Evolutionary conservation across 2,113 vertebrate species (phyloP).

Genomic region (Brachionichthys hirsutus): DNA sequence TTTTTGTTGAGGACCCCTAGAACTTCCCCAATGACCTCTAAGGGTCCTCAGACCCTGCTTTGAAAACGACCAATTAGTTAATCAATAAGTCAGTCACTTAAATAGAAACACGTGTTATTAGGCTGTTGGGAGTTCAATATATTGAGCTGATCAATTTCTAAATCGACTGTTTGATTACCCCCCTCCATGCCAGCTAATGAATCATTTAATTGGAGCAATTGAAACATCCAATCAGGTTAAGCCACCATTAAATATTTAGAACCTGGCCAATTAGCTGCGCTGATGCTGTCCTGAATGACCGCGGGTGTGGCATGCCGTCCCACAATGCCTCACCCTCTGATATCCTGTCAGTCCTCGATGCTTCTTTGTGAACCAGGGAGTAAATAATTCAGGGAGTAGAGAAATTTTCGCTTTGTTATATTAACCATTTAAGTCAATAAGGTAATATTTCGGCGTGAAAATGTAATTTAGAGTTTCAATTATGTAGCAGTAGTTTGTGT

Average conservation of each 20-base stretch:
- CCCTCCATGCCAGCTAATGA: constrained; percentile 60
- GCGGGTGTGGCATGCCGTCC: constrained; percentile 49
- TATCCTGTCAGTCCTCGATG: constrained; percentile 56
- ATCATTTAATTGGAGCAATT: constrained; percentile 75
- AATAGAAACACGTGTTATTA: constrained; percentile 35
- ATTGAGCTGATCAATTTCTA: constrained; percentile 45
- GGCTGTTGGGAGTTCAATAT: constrained; percentile 49
- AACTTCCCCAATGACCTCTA: no score
- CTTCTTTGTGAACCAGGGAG: constrained; percentile 50
- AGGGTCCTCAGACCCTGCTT: no score
- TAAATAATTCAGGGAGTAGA: constrained; percentile 66
- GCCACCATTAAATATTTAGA: constrained; percentile 71
- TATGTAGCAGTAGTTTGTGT: constrained; percentile 49
- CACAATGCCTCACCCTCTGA: constrained; percentile 53
- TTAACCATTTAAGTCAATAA: constrained; percentile 68
- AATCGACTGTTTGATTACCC: constrained; percentile 40
- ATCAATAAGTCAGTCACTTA: constrained; percentile 51
- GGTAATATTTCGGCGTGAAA: constrained; percentile 52
- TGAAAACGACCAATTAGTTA: no score
- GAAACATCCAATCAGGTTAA: constrained; percentile 72
- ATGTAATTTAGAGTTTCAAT: constrained; percentile 53
- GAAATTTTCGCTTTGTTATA: constrained; percentile 52
- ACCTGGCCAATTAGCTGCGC: constrained; percentile 68
- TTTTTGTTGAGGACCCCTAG: no score
- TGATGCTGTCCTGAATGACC: constrained; percentile 48